Evolutionary conservation across 2,888 invertebrate species (phyloP).

Genomic region (Leucophenga montana): DNA sequence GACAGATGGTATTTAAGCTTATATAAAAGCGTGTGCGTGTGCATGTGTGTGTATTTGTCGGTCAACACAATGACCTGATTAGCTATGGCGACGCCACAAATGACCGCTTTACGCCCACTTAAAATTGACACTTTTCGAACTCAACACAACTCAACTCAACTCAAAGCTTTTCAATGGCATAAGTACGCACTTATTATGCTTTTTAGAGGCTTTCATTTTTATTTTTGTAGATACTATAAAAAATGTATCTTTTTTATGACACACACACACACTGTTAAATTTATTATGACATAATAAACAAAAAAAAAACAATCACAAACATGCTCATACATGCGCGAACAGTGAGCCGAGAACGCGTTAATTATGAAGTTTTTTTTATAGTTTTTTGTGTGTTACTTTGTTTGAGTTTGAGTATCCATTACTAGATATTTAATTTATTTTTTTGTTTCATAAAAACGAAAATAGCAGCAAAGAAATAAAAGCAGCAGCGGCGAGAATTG

Average conservation of each 20-base stretch:
- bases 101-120: constrained; percentile 3
- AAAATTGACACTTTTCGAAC: not conserved
- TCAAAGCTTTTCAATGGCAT: constrained; percentile 46
- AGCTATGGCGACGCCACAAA: constrained; percentile 1
- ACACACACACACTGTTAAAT: constrained; percentile 63
- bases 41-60: not conserved
- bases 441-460: not conserved
- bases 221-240: constrained; percentile 48
- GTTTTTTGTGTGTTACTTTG: not conserved
- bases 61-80: constrained; percentile 18
- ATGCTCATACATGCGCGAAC: not conserved
- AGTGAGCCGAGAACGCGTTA: not conserved
- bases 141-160: not conserved
- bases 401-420: not conserved
- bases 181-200: constrained; percentile 9
- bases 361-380: constrained; percentile 9
- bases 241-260: too few relatives aligned
- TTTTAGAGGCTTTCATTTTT: constrained; percentile 19
- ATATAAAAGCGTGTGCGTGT: too few relatives aligned
- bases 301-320: not conserved
- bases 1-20: too few relatives aligned
- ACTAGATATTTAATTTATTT: not conserved
- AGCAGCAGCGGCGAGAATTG: not conserved
- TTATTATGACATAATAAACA: constrained; percentile 64
- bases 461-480: not conserved